A percentile compares a stretch with the other conserved stretches of the same genome.
Conservation (phyloP, 53 echinoderm and acorn worm species). For the Mesocentrotus franciscanus region DNA sequence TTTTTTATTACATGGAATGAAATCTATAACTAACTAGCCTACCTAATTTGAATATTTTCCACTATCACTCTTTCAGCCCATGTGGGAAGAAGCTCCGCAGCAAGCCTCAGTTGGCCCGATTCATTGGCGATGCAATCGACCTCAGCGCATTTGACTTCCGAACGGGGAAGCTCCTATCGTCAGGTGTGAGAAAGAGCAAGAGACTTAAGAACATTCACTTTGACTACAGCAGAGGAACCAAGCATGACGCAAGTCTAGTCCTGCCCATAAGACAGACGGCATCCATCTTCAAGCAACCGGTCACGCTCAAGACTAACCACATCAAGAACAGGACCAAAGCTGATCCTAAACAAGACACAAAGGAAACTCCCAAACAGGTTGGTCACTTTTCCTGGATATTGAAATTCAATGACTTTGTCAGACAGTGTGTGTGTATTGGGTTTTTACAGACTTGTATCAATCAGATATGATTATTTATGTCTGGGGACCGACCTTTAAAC, state of each 20-base stretch:
- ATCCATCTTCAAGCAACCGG: slow-evolving; percentile 98
- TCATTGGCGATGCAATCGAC: slow-evolving; percentile 93
- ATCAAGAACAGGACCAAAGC: slow-evolving; percentile 85
- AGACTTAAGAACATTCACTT: slow-evolving; percentile 94
- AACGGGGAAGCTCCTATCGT: slow-evolving; percentile 90
- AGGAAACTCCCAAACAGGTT: slow-evolving; percentile 96
- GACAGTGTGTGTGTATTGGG: too few species aligned
- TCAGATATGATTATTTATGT: too few species aligned
- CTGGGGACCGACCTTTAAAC: too few species aligned
- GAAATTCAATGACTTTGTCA: not conserved
- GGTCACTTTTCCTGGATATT: not conserved
- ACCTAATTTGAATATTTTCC: not conserved
- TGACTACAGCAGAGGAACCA: slow-evolving; percentile 96
- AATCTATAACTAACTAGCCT: too few species aligned
- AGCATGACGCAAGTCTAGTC: slow-evolving; percentile 93
- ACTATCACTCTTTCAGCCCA: slow-evolving; percentile 66
- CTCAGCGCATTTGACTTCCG: slow-evolving; percentile 98
- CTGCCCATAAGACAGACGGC: slow-evolving; percentile 97
- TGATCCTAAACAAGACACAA: slow-evolving; percentile 93
- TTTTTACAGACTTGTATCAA: too few species aligned
- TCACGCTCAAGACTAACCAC: slow-evolving; percentile 90
- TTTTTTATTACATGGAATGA: too few species aligned
- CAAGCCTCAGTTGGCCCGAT: slow-evolving; percentile 96
- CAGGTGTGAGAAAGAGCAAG: slow-evolving; percentile 92
- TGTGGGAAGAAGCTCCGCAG: slow-evolving; percentile 98